Evolutionary conservation across 1,140 invertebrate species (phyloP), one percentile per base, ranked within the genome.

Genomic region (Pseudomyrmex sp.): DNA sequence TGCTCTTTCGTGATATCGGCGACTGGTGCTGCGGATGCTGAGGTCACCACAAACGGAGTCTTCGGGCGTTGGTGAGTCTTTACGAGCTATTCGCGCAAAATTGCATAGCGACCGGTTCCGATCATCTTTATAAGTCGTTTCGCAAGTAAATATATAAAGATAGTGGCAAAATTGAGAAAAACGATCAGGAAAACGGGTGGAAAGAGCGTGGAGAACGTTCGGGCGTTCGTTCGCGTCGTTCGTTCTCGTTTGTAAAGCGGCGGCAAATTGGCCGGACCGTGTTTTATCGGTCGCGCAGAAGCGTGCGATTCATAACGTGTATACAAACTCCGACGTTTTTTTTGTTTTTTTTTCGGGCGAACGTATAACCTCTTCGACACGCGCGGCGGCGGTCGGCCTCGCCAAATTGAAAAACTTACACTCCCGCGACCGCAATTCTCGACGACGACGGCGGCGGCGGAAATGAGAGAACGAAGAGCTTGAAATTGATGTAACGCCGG

Each of bases 371-470:
- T 35, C 63, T 56, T 68, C n/a, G 50, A 77, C 48, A 56, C 18
- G 20, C 20, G 20, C 23, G 12, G 15, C 44, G 65, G 15, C 2
- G 54, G 15, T 56, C 44, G 54, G 20, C 12, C 65, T 58, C 54
- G 44, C 76, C 35, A 80, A 80, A 80, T 80, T 80, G 76, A 80
- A 80, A 80, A 72, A 80, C 70, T 80, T 80, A 80, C 66, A 26
- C 66, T 72, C 70, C 61, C 5, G 76, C 54, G 20, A 44, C 12
- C 44, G 44, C 66, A 44, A 35, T 35, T 80, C 48, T 70, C 54
- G 54, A 80, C 15, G 54, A 80, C 15, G 66, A n/a, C 58, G 23
- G 76, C 65, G 65, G 20, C 44, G 54, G 8, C 54, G 76, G 66
- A 80, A 80, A 72, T 70, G 66, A 80, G 66, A 20, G 54, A 35